Evolutionary conservation across 1,140 invertebrate genomes (phyloP), one percentile per base, ranked within the genome.

Genomic region (Berghia stephanieae): DNA sequence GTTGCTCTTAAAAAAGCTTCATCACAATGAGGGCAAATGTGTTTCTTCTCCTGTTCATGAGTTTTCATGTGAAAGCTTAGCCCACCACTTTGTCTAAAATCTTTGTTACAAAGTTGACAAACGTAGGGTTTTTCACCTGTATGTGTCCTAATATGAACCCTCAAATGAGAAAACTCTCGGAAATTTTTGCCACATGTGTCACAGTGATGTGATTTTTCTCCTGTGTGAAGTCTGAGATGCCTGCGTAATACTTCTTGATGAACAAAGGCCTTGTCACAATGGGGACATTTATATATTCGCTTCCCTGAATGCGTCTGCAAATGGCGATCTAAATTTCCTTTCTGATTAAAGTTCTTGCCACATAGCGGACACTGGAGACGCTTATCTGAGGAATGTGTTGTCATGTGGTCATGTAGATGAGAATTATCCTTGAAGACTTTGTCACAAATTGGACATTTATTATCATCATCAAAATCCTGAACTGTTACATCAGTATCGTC

Each of bases 281-380:
- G 94, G 2, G 92, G 91, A 89, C 96, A 98, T 85, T 95, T 94
- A 90, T 97, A 98, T 90, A 96, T 96, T 87, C 95, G 93, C 89
- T 98, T 96, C 3, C 96, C 96, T 1, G 96, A 97, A 90, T 98
- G 96, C 72, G 98, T 91, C 88, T 98, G 98, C 81, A 96, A 94
- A 88, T 98, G 96, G 24, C 96, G 92, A 90, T 98, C 96, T 68
- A 96, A 92, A 77, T 95, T 96, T 21, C 96, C 92, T 88, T 98
- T 98, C 91, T 98, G 96, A 89, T 97, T 97, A 92, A 98, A 98
- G 57, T 10, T 31, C 27, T 63, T 63, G 57, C 27, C 27, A 31
- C 57, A 63, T 8, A 63, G 10, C 57, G 10, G 8, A 31, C 57
- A 63, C 57, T 10, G 18, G 34, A 16, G 34, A 8, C 8, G 57